phyloP scores from a whole-genome alignment of 30 jellyfish, hydroid and myxozoan genomes.

The Clytia hemisphaerica region DNA sequence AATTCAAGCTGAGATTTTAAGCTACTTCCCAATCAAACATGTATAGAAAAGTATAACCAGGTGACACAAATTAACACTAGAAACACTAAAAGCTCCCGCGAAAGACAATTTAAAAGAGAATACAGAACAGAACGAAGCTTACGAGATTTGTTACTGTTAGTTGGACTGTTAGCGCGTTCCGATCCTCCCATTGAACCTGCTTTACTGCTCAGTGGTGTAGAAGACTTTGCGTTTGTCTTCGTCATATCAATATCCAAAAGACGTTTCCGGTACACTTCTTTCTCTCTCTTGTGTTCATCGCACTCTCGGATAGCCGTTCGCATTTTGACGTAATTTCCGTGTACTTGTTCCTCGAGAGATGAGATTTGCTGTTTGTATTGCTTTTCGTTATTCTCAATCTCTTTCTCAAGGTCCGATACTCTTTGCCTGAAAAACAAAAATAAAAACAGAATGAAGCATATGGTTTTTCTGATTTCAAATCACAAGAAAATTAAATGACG shows the following conservation, averaged over 20 bases:
- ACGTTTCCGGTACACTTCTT: slow-evolving; percentile 76
- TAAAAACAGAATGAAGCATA: not conserved
- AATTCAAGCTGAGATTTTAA: no score
- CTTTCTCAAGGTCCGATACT: slow-evolving; percentile 29
- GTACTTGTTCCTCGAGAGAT: slow-evolving; percentile 28
- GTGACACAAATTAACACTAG: no score
- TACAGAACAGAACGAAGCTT: no score
- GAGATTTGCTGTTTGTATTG: slow-evolving; percentile 11
- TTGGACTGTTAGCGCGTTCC: slow-evolving; percentile 33
- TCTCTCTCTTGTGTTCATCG: slow-evolving; percentile 80
- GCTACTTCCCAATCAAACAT: no score
- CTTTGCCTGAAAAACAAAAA: not conserved
- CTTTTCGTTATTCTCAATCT: slow-evolving; percentile 23
- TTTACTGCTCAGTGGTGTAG: slow-evolving; percentile 20
- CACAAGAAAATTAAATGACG: no score
- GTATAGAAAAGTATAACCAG: no score
- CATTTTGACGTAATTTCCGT: slow-evolving; percentile 42
- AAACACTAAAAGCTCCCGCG: no score
- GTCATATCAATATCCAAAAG: slow-evolving; percentile 36
- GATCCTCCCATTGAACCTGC: no score
- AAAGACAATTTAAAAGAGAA: no score
- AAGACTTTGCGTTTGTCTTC: not conserved
- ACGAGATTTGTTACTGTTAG: slow-evolving; percentile 34
- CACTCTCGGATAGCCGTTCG: slow-evolving; percentile 74
- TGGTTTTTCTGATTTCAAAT: not conserved